Conservation (phyloP, 2,888 invertebrate genomes). For the Thera obeliscata region DNA sequence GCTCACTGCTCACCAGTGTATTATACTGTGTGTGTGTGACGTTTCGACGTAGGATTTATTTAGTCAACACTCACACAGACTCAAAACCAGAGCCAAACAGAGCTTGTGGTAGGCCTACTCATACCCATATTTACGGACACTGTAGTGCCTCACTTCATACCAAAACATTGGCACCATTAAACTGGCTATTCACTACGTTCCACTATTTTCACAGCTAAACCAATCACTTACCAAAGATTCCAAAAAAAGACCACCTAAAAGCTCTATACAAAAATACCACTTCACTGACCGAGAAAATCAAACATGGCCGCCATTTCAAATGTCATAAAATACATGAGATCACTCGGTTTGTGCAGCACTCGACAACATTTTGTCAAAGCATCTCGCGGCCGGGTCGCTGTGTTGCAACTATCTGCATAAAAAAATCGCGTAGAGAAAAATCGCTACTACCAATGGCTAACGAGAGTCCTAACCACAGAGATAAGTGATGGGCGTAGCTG, state of each 20-base stretch:
- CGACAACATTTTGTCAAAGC: slow-evolving; percentile 27
- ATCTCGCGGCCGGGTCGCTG: slow-evolving; percentile 9
- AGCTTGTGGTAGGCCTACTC: no score
- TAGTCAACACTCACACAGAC: no score
- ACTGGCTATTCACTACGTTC: neutral
- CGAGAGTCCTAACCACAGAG: slow-evolving; percentile 19
- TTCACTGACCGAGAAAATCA: slow-evolving; percentile 18
- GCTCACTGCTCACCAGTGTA: no score
- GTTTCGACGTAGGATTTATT: no score
- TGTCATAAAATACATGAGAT: slow-evolving; percentile 18
- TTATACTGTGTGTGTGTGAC: no score
- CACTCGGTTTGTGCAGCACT: slow-evolving; percentile 13
- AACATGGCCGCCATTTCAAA: slow-evolving; percentile 20
- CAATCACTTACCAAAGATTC: slow-evolving; percentile 6
- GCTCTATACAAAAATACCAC: slow-evolving; percentile 17
- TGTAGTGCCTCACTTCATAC: neutral
- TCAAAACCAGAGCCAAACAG: no score
- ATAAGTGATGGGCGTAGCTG: slow-evolving; percentile 11
- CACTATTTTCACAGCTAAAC: slow-evolving; percentile 10
- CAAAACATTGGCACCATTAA: neutral
- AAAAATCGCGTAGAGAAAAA: slow-evolving; percentile 25
- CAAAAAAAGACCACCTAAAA: slow-evolving; percentile 13
- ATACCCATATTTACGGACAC: no score
- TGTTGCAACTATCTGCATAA: slow-evolving; percentile 25
- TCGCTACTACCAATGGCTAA: slow-evolving; percentile 21